Percentiles rank a stretch among this genome's conserved stretches.
Evolutionary conservation across 2,797 vertebrate genomes (phyloP).

Genomic region (Pitangus sulphuratus): DNA sequence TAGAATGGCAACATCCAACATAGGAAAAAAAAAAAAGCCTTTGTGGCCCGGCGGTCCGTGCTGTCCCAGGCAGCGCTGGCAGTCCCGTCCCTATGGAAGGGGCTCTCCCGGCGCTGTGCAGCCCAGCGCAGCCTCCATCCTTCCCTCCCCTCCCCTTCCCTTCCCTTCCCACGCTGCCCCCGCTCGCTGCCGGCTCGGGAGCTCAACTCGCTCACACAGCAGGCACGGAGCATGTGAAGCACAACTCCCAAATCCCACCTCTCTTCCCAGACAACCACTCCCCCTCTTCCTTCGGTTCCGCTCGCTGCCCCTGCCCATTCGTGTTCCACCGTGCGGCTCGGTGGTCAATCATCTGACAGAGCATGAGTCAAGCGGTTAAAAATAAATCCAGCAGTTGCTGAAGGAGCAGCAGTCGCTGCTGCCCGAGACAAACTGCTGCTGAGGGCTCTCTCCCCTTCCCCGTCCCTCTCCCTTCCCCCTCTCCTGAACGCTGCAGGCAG

Average conservation of each 20-base stretch:
- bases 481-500: not conserved
- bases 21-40: not conserved
- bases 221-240: constrained; percentile 51
- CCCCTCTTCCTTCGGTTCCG: constrained; percentile 7
- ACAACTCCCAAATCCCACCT: constrained; percentile 66
- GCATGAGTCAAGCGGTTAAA: constrained; percentile 82
- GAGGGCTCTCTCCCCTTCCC: not conserved
- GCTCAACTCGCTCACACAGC: constrained; percentile 21
- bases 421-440: constrained; percentile 59
- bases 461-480: not conserved
- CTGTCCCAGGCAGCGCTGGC: not conserved
- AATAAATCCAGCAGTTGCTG: constrained; percentile 79
- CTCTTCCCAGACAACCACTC: constrained; percentile 58
- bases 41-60: not conserved
- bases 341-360: constrained; percentile 79
- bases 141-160: not conserved
- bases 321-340: constrained; percentile 52
- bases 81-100: not conserved
- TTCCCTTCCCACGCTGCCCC: not conserved
- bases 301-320: constrained; percentile 55
- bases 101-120: not conserved
- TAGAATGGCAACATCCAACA: constrained; percentile 60
- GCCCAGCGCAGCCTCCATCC: not conserved
- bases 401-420: constrained; percentile 68
- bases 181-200: not conserved